phyloP scores from a whole-genome alignment of 2,888 invertebrate species.

The Spisula solida region DNA sequence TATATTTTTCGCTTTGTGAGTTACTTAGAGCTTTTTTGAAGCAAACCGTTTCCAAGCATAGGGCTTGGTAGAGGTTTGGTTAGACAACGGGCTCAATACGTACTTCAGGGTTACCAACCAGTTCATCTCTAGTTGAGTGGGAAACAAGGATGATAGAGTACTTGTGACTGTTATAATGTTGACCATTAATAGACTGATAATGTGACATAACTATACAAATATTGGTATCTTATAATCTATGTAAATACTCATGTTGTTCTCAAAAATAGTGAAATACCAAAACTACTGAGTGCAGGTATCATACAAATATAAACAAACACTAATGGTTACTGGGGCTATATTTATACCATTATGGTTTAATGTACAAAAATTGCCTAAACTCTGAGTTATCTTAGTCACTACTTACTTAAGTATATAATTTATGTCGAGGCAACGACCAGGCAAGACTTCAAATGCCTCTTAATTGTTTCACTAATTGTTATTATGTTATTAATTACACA shows the following conservation, averaged over 20 bases:
- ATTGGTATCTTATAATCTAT: not conserved
- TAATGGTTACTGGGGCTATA: not conserved
- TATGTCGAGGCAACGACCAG: not conserved
- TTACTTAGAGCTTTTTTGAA: too few relatives aligned
- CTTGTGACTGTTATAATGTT: not conserved
- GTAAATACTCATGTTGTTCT: not conserved
- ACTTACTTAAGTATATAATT: not conserved
- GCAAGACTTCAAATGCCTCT: not conserved
- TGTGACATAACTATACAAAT: not conserved
- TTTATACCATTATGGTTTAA: not conserved
- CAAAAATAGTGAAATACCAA: constrained; percentile 15
- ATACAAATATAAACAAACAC: not conserved
- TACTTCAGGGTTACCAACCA: too few relatives aligned
- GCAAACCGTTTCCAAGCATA: too few relatives aligned
- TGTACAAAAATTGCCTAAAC: not conserved
- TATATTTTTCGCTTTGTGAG: too few relatives aligned
- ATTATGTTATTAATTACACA: not conserved
- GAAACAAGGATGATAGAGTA: not conserved
- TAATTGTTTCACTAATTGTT: constrained; percentile 15
- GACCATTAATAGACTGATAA: not conserved
- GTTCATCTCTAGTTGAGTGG: too few relatives aligned
- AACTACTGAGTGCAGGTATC: not conserved
- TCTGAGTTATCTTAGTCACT: not conserved
- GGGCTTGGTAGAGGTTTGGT: too few relatives aligned
- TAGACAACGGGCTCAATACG: too few relatives aligned